Base-by-base conservation (phyloP, 2,888 invertebrate species). In the Pomacea canaliculata region DNA sequence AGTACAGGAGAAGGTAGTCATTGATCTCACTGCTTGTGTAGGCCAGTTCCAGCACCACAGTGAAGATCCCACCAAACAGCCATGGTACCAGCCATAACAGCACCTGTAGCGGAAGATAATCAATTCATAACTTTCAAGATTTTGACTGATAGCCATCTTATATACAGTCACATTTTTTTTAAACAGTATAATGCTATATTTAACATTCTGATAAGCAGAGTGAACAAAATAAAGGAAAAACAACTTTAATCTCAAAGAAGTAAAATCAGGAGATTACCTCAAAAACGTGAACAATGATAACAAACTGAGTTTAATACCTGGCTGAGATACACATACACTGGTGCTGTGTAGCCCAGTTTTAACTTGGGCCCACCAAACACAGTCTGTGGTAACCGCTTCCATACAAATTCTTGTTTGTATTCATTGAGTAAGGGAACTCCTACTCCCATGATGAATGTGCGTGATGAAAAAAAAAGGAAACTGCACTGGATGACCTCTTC, bases 341-440 rank as follows among this genome's bases (percentile, higher is more conserved):
- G 90, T 9, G 87, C 88, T 78, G 85, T 83, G 76, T 86, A 88
- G 49, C 89, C 89, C 23, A 89, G 80, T 49, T 82, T 83, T 60
- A 89, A 80, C 77, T 89, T 88, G 19, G 86, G 84, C 27, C 90
- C 90, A 48, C 90, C 90, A n/a, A 90, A 82, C 23, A 90, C 79
- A 4, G 89, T 90, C 83, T 89, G 89, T 19, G 89, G 88, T 65
- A 89, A 83, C n/a, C 90, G 82, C 77, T 89, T 90, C 79, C 84
- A 84, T 48, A 89, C 83, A 78, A 89, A 90, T 78, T 88, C 86
- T 71, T 83, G 87, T 79, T 90, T 90, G 81, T 90, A 90, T 71
- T 89, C 88, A 76, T 90, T 90, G 56, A 90, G 80, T 48, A 90
- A 78, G 23, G 89, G 90, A 27, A 88, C 87, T 48, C 87, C 87